Evolutionary conservation across 2,888 invertebrate species (phyloP).

Genomic region (Phaonia tiefii): DNA sequence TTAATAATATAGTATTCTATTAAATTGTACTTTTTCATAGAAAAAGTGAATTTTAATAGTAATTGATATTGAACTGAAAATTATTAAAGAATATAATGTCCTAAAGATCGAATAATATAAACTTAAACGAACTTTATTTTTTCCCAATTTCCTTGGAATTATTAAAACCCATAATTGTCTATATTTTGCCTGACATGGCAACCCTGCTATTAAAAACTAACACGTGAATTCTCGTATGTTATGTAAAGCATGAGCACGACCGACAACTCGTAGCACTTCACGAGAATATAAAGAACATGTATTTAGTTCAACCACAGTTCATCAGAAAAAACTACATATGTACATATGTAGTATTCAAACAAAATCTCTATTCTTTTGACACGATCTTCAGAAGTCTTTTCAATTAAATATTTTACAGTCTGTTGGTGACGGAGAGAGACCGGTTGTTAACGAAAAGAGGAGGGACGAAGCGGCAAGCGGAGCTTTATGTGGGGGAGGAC

Average conservation of each 20-base stretch:
- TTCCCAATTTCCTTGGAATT: too few species aligned
- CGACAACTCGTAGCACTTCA: conserved; percentile 20
- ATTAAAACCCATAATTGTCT: too few species aligned
- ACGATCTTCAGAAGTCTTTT: conserved; percentile 61
- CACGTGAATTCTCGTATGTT: background rate
- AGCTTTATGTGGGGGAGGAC: conserved; percentile 3
- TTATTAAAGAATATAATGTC: too few species aligned
- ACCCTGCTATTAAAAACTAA: conserved; percentile 54
- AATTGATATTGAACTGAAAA: too few species aligned
- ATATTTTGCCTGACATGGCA: conserved; percentile 31
- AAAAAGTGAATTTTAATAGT: too few species aligned
- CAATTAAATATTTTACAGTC: conserved; percentile 37
- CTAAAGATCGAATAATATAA: too few species aligned
- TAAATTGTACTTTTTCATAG: too few species aligned
- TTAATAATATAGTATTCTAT: too few species aligned
- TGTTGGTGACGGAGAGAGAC: background rate
- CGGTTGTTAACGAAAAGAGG: too few species aligned
- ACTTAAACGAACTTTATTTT: too few species aligned
- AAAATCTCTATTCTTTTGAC: conserved; percentile 50
- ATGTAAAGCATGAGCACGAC: background rate
- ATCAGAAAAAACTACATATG: too few species aligned
- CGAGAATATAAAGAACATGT: conserved; percentile 6
- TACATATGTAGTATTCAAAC: conserved; percentile 49
- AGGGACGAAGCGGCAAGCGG: background rate
- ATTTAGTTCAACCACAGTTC: conserved; percentile 34